Conservation (phyloP, 2,113 vertebrate genomes). For the Rhea pennata region DNA sequence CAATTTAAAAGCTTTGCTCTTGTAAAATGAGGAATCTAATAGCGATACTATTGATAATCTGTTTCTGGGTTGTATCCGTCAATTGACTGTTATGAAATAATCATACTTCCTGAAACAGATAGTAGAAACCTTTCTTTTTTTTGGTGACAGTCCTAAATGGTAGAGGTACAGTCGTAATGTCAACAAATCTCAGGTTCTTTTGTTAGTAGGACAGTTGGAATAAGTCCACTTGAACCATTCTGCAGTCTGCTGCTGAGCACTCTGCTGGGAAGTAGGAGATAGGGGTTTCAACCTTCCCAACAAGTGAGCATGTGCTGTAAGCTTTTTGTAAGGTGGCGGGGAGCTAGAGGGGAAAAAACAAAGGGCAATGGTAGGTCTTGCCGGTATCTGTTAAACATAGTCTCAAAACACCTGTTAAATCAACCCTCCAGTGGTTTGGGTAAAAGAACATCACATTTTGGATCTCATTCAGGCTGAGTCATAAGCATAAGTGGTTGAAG, state of each 20-base stretch:
- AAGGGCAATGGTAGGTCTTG: neutral
- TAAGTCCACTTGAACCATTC: neutral
- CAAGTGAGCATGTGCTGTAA: neutral
- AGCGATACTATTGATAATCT: neutral
- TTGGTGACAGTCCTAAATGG: neutral
- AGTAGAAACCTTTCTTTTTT: neutral
- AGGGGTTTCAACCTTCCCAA: neutral
- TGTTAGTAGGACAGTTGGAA: neutral
- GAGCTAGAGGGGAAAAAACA: neutral
- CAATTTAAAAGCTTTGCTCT: neutral
- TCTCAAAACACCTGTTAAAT: neutral
- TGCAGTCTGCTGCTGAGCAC: neutral
- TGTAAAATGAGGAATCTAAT: neutral
- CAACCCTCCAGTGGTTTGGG: neutral
- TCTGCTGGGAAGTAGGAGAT: neutral
- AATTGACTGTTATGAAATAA: neutral
- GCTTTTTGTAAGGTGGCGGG: neutral
- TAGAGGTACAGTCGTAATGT: neutral
- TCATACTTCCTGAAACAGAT: neutral
- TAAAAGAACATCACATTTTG: neutral
- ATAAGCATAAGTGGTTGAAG: rapidly evolving
- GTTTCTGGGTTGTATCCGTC: neutral
- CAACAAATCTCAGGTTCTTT: neutral
- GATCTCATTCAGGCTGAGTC: neutral
- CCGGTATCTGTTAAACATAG: neutral